Conservation (phyloP, 1,140 invertebrate genomes). For the Tribolium castaneum region DNA sequence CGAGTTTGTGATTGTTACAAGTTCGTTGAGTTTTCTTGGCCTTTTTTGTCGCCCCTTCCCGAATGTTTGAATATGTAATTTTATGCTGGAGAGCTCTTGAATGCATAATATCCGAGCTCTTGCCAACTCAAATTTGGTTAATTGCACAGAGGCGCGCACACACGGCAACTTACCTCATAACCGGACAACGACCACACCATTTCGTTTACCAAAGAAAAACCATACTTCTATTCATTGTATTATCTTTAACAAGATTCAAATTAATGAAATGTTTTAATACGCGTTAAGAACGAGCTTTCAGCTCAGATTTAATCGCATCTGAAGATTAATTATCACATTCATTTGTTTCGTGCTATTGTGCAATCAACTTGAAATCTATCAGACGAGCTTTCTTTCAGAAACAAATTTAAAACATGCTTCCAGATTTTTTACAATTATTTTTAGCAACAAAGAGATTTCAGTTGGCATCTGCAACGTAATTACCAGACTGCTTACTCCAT, state of each 20-base stretch:
- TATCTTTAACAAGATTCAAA: background rate
- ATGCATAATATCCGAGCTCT: constrained; percentile 21
- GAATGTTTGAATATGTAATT: constrained; percentile 36
- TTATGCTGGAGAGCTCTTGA: constrained; percentile 33
- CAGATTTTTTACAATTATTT: no score
- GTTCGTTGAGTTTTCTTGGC: constrained; percentile 41
- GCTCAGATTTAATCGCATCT: constrained; percentile 19
- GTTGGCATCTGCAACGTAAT: background rate
- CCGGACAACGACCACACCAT: background rate
- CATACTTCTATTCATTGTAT: background rate
- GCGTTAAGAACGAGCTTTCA: background rate
- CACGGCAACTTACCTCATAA: background rate
- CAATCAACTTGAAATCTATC: background rate
- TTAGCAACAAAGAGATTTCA: no score
- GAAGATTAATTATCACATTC: constrained; percentile 25
- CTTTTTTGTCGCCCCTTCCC: constrained; percentile 32
- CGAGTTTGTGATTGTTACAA: constrained; percentile 48
- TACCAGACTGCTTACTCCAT: background rate
- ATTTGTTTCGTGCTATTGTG: background rate
- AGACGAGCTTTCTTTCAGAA: background rate
- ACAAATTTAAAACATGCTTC: background rate
- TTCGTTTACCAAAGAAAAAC: background rate
- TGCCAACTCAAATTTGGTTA: constrained; percentile 26
- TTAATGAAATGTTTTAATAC: constrained; percentile 17
- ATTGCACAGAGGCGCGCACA: constrained; percentile 11